These are phyloP conservation scores for Lasioglossum calceatum DNA, from an alignment of 2,888 invertebrate genomes.

Conservation along the genomic window DNA sequence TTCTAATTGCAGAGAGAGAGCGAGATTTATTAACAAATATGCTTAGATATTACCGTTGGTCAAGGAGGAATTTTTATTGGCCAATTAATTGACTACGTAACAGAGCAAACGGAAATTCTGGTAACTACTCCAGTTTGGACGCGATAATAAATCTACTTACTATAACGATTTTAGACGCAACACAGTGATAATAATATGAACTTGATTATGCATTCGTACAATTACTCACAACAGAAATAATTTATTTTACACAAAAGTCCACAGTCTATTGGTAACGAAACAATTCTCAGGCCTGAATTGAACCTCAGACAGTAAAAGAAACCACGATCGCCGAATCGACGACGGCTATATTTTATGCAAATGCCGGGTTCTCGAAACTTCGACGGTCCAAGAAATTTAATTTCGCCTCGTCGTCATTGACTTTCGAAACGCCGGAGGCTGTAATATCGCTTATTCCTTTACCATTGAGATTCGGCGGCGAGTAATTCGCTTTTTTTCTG, in stretches of 20 bases:
- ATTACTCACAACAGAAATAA: background rate
- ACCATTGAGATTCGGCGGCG: slow-evolving; percentile 37
- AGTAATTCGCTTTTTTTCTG: slow-evolving; percentile 7
- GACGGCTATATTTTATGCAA: background rate
- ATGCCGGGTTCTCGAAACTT: background rate
- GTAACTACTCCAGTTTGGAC: background rate
- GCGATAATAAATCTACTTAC: background rate
- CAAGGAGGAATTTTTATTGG: background rate
- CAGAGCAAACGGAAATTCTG: background rate
- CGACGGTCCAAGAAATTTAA: background rate
- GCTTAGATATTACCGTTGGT: no score
- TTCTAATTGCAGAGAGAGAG: background rate
- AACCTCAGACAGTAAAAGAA: background rate
- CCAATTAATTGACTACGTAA: background rate
- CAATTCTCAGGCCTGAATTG: background rate
- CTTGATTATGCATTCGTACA: no score
- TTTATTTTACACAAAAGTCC: background rate
- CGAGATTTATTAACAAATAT: background rate
- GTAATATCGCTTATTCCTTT: slow-evolving; percentile 32
- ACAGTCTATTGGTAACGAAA: background rate
- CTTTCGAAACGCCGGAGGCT: slow-evolving; percentile 1
- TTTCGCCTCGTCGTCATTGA: background rate
- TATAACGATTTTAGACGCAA: background rate
- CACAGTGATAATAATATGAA: no score
- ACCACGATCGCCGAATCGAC: background rate